Evolutionary conservation across 2,797 vertebrate genomes (phyloP), one percentile per base, ranked within the genome.

Genomic region (Eulemur coronatus): DNA sequence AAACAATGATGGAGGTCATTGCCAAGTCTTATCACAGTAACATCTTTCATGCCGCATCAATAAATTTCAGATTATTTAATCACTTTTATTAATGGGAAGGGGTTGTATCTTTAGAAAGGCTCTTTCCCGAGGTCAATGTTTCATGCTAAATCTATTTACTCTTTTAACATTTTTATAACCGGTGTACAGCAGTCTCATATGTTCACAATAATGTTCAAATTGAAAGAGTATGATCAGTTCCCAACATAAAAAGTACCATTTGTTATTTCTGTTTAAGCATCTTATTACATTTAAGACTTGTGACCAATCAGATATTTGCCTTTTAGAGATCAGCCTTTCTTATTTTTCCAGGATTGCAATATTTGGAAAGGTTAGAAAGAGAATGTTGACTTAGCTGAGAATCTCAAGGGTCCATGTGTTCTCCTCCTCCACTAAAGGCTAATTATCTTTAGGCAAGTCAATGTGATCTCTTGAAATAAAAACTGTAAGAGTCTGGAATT

Each of bases 141-240:
- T 98, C 93, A 81, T 95, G 75, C 26, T 97, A 93, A 93, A 85
- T 97, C 95, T 94, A 69, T 52, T 96, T 75, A 86, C 26, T 95
- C 57, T 97, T 97, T 90, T 50, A 96, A 97, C 79, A 95, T 78
- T 92, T 98, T 91, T 95, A 96, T 43, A n/a, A 97, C 95, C 92
- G 88, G 89, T 86, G 89, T 72, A 97, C n/a, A 95, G 43, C 33
- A 94, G 70, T 97, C 96, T 97, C 93, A 92, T 95, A 92, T 89
- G 78, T 69, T 97, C 20, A 73, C 79, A 94, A 55, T 97, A 55
- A 97, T 82, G 84, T 95, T 96, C 72, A 97, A 95, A 97, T 79
- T 97, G 96, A 98, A 98, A 97, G 79, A 65, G 57, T 88, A 78
- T 67, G 35, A 93, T 94, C 70, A 79, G 20, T 46, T 55, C 55